Evolutionary conservation across 2,797 vertebrate species (phyloP), one percentile per base, ranked within the genome.

Genomic region (Acanthurus lineatus): DNA sequence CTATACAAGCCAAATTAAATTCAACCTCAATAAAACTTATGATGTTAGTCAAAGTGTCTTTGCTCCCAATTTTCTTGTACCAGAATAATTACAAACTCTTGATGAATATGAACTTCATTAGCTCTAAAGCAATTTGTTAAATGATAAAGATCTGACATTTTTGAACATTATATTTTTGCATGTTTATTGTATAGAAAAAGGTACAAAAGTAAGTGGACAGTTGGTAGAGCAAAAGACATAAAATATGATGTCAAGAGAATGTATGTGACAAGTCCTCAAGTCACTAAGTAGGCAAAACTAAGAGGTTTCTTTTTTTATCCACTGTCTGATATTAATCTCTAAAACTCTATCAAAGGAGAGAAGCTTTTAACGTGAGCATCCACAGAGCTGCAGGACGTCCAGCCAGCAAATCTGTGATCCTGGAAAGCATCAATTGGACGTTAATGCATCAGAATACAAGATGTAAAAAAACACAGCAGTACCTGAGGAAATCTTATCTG

Each of bases 1-100:
- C 76, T 54, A 57, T 73, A 51, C 49, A 22, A 59, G 12, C 54
- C 28, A 71, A 83, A 86, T 84, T 57, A 63, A 79, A 88, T 73
- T 59, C 6, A 3, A 9, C 20, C 25, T 7, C 28, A 4, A 11
- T 19, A 47, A 57, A 44, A 9, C 16, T 45, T 35, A 42, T 22
- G 8, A 8, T 35, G 53, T 40, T 66, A 22, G 22, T 60, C 10
- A 25, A 51, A 28, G 8, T 28, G 38, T 28, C 47, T 59, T 59
- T 66, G 17, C 35, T 44, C 9, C 56, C 45, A 4, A 17, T 64
- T 52, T 17, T 59, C 14, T 44, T 65, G 9, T 28, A 7, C 16
- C 22, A 49, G 22, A 25, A 9, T 22, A 5, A 51, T 20, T 51
- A 53, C 74, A 0, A 20, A 42, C 57, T 59, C n/a, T 32, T 32